Evolutionary conservation across 2,797 vertebrate genomes (phyloP), one percentile per base, ranked within the genome.

Genomic region (Cephalopachus bancanus): DNA sequence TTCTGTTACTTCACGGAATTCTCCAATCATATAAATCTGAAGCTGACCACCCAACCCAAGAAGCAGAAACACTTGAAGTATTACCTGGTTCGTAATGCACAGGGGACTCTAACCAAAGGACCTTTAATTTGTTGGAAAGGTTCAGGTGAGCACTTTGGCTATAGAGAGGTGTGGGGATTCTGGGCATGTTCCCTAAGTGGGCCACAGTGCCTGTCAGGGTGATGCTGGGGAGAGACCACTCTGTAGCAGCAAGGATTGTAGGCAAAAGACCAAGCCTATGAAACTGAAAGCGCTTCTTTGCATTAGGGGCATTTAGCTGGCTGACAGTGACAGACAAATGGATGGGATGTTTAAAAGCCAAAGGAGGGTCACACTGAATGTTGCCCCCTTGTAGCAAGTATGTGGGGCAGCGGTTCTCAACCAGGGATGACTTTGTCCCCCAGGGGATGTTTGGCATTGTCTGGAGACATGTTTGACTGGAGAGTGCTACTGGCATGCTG

Each of bases 1-100:
- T 99, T 99, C 98, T 99, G 99, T 81, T 99, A 99, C 98, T 99
- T 99, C 98, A 99, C 99, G 0, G 99, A 99, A 97, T 99, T 99
- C 98, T 99, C 99, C 98, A 99, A 99, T 98, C 99, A 99, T 98
- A 99, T 99, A 96, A 99, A 99, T 98, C 99, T 99, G 96, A 99
- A 99, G 98, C 98, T 99, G 97, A 99, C 98, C 98, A 99, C 99
- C 8, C 99, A 99, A 98, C 99, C 99, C 94, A 99, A 99, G 98
- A 99, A 99, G 98, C 99, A 99, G 99, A 99, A 99, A 98, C 99
- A 99, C 98, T 98, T 99, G 98, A 99, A 99, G 98, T 99, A 99
- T 98, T 99, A 99, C 97, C 98, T 99, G 97, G 98, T 99, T 97
- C 98, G 99, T 95, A 99, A 99, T 86, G 99, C 98, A 44, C 99